phyloP scores from a whole-genome alignment of 2,888 invertebrate species.

The Drosophila falleni region DNA sequence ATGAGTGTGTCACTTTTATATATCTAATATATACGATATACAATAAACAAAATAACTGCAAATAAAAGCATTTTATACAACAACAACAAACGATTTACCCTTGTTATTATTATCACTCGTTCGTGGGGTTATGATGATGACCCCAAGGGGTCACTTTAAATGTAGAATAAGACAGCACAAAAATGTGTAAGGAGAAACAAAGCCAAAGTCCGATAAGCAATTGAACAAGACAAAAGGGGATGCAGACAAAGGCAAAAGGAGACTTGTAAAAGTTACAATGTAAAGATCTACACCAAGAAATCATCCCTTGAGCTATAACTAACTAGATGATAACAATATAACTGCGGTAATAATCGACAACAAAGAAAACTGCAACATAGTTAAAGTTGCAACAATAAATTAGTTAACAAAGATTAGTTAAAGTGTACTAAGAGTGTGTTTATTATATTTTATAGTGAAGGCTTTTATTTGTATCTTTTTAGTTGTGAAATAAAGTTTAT shows the following conservation, averaged over 20 bases:
- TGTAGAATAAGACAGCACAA: conserved; percentile 21
- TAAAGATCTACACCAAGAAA: conserved; percentile 32
- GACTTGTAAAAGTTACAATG: conserved; percentile 32
- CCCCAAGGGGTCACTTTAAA: conserved; percentile 61
- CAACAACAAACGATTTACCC: conserved; percentile 20
- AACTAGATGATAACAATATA: conserved; percentile 39
- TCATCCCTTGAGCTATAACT: conserved; percentile 52
- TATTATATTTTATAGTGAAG: conserved; percentile 13
- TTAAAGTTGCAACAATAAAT: conserved; percentile 19
- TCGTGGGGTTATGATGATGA: conserved; percentile 2
- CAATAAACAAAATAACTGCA: conserved; percentile 70
- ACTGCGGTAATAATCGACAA: conserved; percentile 31
- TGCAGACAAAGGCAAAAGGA: conserved; percentile 30
- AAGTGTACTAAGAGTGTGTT: conserved; percentile 5
- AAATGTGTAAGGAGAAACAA: conserved; percentile 44
- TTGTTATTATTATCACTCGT: conserved; percentile 24
- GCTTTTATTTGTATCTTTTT: too few relatives aligned
- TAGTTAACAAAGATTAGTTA: conserved; percentile 1
- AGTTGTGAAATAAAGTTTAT: too few relatives aligned
- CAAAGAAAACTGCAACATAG: conserved; percentile 28
- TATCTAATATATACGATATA: conserved; percentile 73
- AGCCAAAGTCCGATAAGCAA: conserved; percentile 58
- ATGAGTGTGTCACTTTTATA: conserved; percentile 80
- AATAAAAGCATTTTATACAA: conserved; percentile 75
- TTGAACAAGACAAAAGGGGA: conserved; percentile 50